Conservation (phyloP, 1,140 invertebrate species). For the Phymastichus coffea region DNA sequence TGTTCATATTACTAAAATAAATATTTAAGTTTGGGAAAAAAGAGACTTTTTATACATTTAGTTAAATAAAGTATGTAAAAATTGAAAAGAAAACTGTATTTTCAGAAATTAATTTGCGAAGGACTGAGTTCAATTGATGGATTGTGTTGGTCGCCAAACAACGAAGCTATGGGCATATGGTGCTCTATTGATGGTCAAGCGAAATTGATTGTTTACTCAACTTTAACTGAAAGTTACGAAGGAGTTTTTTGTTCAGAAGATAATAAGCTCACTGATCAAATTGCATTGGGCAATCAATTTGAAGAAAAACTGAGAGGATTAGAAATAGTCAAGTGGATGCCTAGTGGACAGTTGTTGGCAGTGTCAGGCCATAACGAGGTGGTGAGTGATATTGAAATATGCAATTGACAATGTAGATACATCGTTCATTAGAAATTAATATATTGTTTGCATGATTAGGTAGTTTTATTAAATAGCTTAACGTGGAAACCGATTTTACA, state of each 20-base stretch:
- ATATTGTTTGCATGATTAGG: conserved; percentile 34
- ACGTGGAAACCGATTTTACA: conserved; percentile 50
- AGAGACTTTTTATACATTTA: no score
- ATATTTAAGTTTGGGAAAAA: no score
- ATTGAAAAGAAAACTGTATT: no score
- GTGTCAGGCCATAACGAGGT: conserved; percentile 51
- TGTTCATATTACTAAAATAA: no score
- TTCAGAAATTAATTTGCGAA: conserved; percentile 52
- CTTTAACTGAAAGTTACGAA: conserved; percentile 41
- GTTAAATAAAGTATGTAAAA: no score
- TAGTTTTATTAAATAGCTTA: conserved; percentile 47
- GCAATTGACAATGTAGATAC: background rate
- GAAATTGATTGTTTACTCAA: conserved; percentile 51
- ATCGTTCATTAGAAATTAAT: background rate
- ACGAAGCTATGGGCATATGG: conserved; percentile 51
- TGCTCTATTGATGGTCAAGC: conserved; percentile 43
- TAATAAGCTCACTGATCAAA: conserved; percentile 20
- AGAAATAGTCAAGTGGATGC: conserved; percentile 48
- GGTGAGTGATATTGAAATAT: conserved; percentile 36
- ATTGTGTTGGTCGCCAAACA: conserved; percentile 50
- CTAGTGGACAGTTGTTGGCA: conserved; percentile 50
- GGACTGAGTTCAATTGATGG: conserved; percentile 46
- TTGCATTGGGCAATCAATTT: background rate
- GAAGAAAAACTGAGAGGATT: conserved; percentile 43
- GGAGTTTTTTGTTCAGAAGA: conserved; percentile 42